Percentiles rank a stretch among this genome's conserved stretches.
Conservation (phyloP, 2,888 invertebrate genomes). For the Heliconius ethilla region DNA sequence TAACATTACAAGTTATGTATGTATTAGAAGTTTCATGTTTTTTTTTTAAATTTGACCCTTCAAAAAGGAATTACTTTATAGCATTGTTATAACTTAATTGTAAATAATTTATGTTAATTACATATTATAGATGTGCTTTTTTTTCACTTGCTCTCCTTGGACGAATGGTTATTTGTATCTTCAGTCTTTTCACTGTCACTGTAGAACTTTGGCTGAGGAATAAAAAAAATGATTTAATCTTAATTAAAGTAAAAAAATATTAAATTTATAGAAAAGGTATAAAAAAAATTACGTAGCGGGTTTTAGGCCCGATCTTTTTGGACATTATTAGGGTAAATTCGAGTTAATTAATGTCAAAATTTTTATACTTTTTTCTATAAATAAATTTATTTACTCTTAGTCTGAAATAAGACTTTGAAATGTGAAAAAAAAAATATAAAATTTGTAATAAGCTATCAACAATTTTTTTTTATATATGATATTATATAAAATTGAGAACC, state of each 20-base stretch:
- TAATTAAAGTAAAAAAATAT: constrained; percentile 21
- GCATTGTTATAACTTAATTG: constrained; percentile 35
- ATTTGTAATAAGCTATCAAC: too few relatives aligned
- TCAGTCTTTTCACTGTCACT: constrained; percentile 84
- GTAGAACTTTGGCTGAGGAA: constrained; percentile 84
- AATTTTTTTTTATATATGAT: too few relatives aligned
- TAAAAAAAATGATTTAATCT: constrained; percentile 35
- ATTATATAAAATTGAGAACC: background rate
- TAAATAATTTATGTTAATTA: constrained; percentile 49
- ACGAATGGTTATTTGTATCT: constrained; percentile 80
- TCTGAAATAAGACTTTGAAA: background rate
- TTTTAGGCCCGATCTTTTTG: background rate
- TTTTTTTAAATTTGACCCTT: background rate
- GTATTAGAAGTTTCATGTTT: background rate
- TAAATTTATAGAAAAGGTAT: constrained; percentile 34
- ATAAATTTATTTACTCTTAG: background rate
- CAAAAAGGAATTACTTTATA: background rate
- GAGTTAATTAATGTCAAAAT: background rate
- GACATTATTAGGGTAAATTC: background rate
- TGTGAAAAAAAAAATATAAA: background rate
- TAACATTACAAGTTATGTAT: background rate
- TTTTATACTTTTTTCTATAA: background rate
- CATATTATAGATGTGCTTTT: constrained; percentile 45
- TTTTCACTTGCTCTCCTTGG: constrained; percentile 76
- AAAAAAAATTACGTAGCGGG: background rate